Base-by-base conservation (phyloP, 2,888 invertebrate genomes). In the Hyposoter didymator region DNA sequence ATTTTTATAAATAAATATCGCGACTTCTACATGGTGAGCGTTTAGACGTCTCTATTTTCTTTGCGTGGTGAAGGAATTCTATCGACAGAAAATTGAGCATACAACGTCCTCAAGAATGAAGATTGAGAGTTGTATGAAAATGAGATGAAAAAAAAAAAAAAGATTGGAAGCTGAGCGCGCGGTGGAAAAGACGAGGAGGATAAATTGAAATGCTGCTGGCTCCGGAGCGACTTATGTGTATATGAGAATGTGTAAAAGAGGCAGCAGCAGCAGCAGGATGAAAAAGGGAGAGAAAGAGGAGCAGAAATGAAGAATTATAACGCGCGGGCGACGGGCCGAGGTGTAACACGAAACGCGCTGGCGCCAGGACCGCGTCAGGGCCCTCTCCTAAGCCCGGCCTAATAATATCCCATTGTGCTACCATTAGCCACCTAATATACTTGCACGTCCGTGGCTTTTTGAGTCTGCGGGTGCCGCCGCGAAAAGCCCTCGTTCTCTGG, bases 401-500 rank as follows among this genome's bases (percentile, higher is more conserved):
- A 93, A 92, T 92, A 92, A 93, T 92, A 92, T 92, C 91, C 92
- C 90, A 93, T 92, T 92, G 92, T 92, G 91, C 91, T 90, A 90
- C 93, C 92, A 93, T 93, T 93, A 93, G 92, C 90, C 89, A 88
- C 88, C 89, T 90, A 92, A 91, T 89, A 85, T 87, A 86, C 89
- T 89, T 89, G 87, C 86, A 78, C 88, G 84, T 81, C 69, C 73
- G 79, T 72, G 83, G 85, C 83, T 85, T 83, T 85, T 83, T 85
- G 85, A 85, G 85, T 83, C 86, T 82, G 81, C 87, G 59, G 83
- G 39, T 64, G 83, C 87, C 81, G 82, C 83, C 85, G 32, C 78
- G 75, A 74, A 59, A 55, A 62, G 76, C 62, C 32, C 78, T 73
- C 74, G 66, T 59, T 82, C 49, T 55, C 8, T 39, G 39, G 17